Evolutionary conservation across 2,888 invertebrate genomes (phyloP), one percentile per base, ranked within the genome.

Genomic region (Meandrusa payeni): DNA sequence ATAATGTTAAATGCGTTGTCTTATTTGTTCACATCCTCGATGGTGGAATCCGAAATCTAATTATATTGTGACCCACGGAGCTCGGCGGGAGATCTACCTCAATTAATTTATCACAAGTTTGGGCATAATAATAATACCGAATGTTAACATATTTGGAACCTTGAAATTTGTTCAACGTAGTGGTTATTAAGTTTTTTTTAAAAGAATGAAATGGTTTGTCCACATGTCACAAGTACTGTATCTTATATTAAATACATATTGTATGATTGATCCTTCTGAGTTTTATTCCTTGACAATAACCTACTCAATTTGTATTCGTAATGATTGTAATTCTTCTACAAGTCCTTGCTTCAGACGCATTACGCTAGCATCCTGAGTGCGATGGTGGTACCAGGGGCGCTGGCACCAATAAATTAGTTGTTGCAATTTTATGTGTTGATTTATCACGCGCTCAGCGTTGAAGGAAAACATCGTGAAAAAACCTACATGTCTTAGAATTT

Each of bases 181-280:
- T 75, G 76, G 68, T 76, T 80, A 60, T 63, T 77, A 79, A 74
- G 73, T 66, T 61, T 76, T 71, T 75, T 76, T 62, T 51, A 24
- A 17, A 27, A 27, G 15, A 69, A 66, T 69, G 66, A 59, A 71
- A 80, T 72, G 75, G 76, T 83, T 86, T 85, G 81, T 82, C 80
- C 81, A 85, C 79, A 76, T 77, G 82, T 86, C 87, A 86, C 86
- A 85, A 86, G 76, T 83, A 83, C 79, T 86, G 85, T 87, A 86
- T 86, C 83, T 86, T 83, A 83, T 81, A 83, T 73, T 86, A 82
- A 86, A 87, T 86, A 85, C 81, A 85, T 83, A 86, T 83, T 86
- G 87, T 87, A 87, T 85, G 87, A 87, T 85, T 87, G 86, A 83
- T 76, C 71, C 54, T 46, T 26, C 54, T 64, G 73, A 73, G 76